phyloP scores from a whole-genome alignment of 2,797 vertebrate genomes.

The Gouania willdenowi region DNA sequence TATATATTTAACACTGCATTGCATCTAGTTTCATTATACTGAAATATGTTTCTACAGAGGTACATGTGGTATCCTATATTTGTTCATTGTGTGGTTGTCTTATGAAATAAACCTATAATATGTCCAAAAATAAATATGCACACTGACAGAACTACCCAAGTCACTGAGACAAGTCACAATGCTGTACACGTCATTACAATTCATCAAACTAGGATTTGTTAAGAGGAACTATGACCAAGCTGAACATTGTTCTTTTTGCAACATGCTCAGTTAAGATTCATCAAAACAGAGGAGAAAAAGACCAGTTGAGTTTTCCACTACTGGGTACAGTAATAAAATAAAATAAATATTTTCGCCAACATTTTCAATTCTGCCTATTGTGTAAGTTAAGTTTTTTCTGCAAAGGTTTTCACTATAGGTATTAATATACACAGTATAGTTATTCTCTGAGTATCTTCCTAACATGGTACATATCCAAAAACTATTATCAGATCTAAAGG shows the following conservation, averaged over 20 bases:
- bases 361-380: too few species aligned
- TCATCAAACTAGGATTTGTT: neutral
- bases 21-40: neutral
- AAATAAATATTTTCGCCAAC: too few species aligned
- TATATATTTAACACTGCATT: conserved; percentile 20
- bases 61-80: neutral
- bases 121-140: neutral
- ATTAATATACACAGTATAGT: too few species aligned
- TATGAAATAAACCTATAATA: neutral
- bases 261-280: neutral
- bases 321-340: too few species aligned
- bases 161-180: neutral
- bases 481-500: too few species aligned
- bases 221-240: neutral
- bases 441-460: too few species aligned
- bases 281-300: too few species aligned
- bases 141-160: neutral
- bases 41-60: conserved; percentile 16
- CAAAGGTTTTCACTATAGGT: too few species aligned
- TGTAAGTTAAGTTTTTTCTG: too few species aligned
- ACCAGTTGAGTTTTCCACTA: too few species aligned
- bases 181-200: conserved; percentile 6
- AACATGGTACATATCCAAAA: too few species aligned
- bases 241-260: neutral
- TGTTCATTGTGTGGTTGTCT: neutral